Base-by-base conservation (phyloP, 2,888 invertebrate genomes). In the Caenorhabditis sinica region DNA sequence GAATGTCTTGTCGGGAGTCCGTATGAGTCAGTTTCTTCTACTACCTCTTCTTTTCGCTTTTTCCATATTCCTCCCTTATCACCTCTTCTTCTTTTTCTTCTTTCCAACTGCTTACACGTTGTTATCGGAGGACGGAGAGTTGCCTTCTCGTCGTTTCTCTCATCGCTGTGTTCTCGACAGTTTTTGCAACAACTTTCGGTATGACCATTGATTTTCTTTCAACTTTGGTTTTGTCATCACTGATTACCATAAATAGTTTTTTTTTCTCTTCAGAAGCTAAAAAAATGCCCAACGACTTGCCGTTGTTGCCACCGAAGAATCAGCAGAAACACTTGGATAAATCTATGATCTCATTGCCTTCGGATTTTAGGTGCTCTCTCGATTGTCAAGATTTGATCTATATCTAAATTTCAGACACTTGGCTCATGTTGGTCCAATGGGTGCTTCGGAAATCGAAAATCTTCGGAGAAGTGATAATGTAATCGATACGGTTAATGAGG, bases 311-410 rank as follows among this genome's bases (percentile, higher is more conserved):
- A 25, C 75, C 82, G 49, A 76, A 63, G 23, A 82, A 82, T 25
- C 63, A 71, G 60, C 69, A 56, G 13, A 82, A 82, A 40, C 65
- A 82, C 58, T 53, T 83, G 61, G 77, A 79, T 56, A 83, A 83
- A 56, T 56, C 73, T 2, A 79, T 79, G 83, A 83, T 83, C 53
- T 77, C 77, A 28, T 23, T 68, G 40, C 83, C 83, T 15, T 45
- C 73, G 1, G 69, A 83, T 36, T 83, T 83, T 33, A 65, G 68
- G 83, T 83, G 49, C 15, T 51, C 6, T 2, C 13, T 43, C 30
- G 11, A 8, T 45, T 51, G 1, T 72, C 25, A 13, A 13, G 20
- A 20, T n/a, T 11, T 28, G 11, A 28, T 25, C 49, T 15, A 49
- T 25, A 36, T 13, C 4, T n/a, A 60, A 8, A 17, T 79, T 79